Conservation (phyloP, 2,888 invertebrate species). For the Apotomis turbidana region DNA sequence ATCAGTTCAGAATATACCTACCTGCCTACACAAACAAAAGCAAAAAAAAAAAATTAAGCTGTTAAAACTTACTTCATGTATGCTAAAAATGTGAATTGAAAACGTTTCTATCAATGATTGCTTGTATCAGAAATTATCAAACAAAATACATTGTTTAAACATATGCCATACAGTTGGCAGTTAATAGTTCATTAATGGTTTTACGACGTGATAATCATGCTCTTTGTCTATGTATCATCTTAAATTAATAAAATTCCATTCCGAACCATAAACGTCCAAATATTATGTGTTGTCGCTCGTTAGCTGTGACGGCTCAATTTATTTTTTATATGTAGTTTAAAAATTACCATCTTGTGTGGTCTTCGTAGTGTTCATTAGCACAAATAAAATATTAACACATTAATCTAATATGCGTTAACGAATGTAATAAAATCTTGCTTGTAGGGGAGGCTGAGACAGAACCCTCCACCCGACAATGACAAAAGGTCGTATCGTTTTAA, state of each 20-base stretch:
- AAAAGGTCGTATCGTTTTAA: neutral
- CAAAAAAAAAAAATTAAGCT: too few species aligned
- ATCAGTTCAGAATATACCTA: too few species aligned
- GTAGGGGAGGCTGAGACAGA: slow-evolving; percentile 80
- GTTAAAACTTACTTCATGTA: too few species aligned
- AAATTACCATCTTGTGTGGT: slow-evolving; percentile 36
- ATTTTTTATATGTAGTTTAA: slow-evolving; percentile 37
- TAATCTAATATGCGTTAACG: slow-evolving; percentile 81
- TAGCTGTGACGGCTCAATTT: slow-evolving; percentile 31
- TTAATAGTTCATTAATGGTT: slow-evolving; percentile 19
- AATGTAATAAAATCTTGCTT: slow-evolving; percentile 79
- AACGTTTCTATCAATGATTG: too few species aligned
- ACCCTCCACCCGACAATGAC: slow-evolving; percentile 51
- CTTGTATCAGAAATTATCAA: neutral
- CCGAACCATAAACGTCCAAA: slow-evolving; percentile 33
- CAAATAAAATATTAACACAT: slow-evolving; percentile 72
- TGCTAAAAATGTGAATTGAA: too few species aligned
- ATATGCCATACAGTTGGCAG: slow-evolving; percentile 14
- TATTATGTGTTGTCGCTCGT: slow-evolving; percentile 29
- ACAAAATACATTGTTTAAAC: neutral
- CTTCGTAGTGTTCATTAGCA: slow-evolving; percentile 58
- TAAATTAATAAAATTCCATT: slow-evolving; percentile 22
- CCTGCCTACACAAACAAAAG: too few species aligned
- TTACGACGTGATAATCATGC: slow-evolving; percentile 33
- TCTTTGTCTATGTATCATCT: slow-evolving; percentile 23